Evolutionary conservation across 2,797 vertebrate genomes (phyloP), one percentile per base, ranked within the genome.

Genomic region (Atherinosoma microstoma): DNA sequence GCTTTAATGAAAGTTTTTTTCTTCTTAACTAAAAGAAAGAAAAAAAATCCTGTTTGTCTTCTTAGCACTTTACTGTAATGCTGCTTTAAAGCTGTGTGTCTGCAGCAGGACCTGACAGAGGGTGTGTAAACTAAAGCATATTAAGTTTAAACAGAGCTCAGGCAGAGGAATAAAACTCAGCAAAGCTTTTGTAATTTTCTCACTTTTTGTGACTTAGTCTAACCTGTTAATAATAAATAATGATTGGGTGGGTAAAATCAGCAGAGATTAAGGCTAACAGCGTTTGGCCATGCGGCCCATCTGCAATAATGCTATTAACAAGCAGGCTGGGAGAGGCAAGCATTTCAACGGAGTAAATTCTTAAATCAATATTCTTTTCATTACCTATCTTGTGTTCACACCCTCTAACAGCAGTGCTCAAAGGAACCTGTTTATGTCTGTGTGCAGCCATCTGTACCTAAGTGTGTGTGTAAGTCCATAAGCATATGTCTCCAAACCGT

Each of bases 281-380:
- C 70, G 69, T 91, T 87, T 82, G 54, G 57, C 74, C 70, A 16
- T 68, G 67, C 35, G n/a, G 76, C 54, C 66, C 72, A 71, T 83
- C 59, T 63, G 77, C 75, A 80, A 80, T 87, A 87, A 91, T 81
- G 58, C 77, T 85, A 84, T 89, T 84, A 90, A 89, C 82, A 69
- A 63, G 47, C 67, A 74, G 56, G 64, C 78, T 82, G 67, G 57
- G 75, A 79, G 82, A 87, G 68, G 70, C 73, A 36, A 70, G 76
- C 77, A 83, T 83, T 84, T 85, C 76, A 74, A 75, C 76, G 22
- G 84, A 87, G 80, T 70, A 75, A 85, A 89, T 90, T 87, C 78
- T 82, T 54, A 73, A 91, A 92, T 93, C 90, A 86, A 91, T 91
- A 91, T 77, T 79, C 77, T 85, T 83, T 92, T 91, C 87, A 92